Evolutionary conservation across 2,888 invertebrate genomes (phyloP), one percentile per base, ranked within the genome.

Genomic region (Mythimna albipuncta): DNA sequence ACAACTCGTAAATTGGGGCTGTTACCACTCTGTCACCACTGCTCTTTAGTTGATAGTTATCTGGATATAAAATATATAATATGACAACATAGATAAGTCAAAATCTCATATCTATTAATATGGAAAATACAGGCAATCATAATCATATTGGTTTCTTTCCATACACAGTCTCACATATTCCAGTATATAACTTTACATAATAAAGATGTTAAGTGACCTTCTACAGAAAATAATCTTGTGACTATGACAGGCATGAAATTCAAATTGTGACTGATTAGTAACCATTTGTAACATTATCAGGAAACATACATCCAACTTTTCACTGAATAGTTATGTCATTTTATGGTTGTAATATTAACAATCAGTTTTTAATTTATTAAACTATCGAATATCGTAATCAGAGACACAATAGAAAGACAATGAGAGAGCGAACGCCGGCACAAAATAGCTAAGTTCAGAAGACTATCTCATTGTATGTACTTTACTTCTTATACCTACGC

Each of bases 221-320:
- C 44, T 50, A 50, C 69, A 57, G 9, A 57, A 57, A 58, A 21
- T 57, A 35, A 68, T 19, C 50, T 69, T 52, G 50, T 52, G 16
- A 44, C 44, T 16, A n/a, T 69, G 50, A 44, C 52, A 54, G 59
- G 52, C 6, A 10, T 52, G 52, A 54, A 70, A 59, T 59, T 54
- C 19, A 54, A 47, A 11, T 21, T 11, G 0, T 38, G 58, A 38
- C n/a, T 47, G 52, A 70, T 58, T 68, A 58, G 9, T 10, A 59
- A 69, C n/a, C 0, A 35, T 69, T 16, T 64, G 35, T 7, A 41
- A 71, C 1, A 19, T 52, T 47, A 26, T 4, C 26, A 26, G 3
- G 11, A 47, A 54, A 63, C n/a, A 55, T 26, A 5, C 55, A 26
- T 0, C 13, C 26, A 26, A 26, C 1, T 55, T 26, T 21, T 26